A percentile compares a stretch with the other conserved stretches of the same genome.
Evolutionary conservation across 2,888 invertebrate genomes (phyloP).

Genomic region (Pristionchus mayeri): DNA sequence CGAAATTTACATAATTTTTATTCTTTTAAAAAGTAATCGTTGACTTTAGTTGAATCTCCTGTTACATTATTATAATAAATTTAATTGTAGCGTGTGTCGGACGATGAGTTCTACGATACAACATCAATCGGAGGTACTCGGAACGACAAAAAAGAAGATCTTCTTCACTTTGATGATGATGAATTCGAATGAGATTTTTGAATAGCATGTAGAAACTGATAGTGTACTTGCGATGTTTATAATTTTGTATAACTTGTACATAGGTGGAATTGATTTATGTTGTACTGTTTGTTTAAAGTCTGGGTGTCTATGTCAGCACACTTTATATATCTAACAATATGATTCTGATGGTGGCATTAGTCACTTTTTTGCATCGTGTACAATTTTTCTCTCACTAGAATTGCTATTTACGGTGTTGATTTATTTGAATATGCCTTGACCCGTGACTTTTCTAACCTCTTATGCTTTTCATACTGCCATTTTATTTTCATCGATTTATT

Average conservation of each 20-base stretch:
- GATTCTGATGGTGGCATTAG: slow-evolving; percentile 34
- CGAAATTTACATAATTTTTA: background rate
- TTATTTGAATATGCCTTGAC: slow-evolving; percentile 39
- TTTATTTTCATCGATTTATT: background rate
- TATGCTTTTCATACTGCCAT: slow-evolving; percentile 35
- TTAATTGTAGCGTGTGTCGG: slow-evolving; percentile 34
- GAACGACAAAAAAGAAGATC: slow-evolving; percentile 39
- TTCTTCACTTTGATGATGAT: slow-evolving; percentile 45
- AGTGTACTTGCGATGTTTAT: background rate
- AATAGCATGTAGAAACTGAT: background rate
- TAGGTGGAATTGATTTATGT: slow-evolving; percentile 2
- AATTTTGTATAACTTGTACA: slow-evolving; percentile 18
- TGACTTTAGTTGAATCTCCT: too few species aligned
- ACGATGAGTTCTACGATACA: slow-evolving; percentile 47
- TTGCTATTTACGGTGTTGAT: background rate
- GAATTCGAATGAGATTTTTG: background rate
- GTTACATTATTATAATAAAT: too few species aligned
- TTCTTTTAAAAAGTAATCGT: too few species aligned
- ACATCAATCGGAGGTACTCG: slow-evolving; percentile 28
- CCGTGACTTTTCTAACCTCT: slow-evolving; percentile 31
- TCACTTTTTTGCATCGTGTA: background rate
- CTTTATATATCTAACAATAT: slow-evolving; percentile 18
- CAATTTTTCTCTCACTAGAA: background rate
- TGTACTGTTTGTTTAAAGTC: background rate
- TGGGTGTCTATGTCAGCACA: background rate